Evolutionary conservation across 2,113 vertebrate species (phyloP), one percentile per base, ranked within the genome.

Genomic region (Chelonoidis abingdonii): DNA sequence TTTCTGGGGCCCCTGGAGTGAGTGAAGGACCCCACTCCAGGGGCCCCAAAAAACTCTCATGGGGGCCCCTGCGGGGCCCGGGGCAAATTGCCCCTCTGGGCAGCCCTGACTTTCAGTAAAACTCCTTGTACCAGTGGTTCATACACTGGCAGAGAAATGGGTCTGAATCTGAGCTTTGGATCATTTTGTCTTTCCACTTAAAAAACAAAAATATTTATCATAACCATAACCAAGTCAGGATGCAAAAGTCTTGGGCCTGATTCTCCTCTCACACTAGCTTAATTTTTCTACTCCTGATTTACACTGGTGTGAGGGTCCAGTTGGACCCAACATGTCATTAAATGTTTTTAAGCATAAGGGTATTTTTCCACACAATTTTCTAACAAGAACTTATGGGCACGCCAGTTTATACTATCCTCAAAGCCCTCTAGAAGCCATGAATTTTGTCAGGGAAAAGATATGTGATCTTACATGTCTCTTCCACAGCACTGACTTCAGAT

Each of bases 391-490:
- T 5, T 82, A 12, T 75, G 72, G 38, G 72, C n/a, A 38, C n/a
- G 38, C 14, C 17, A n/a, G 17, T 31, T 35, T 65, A 65, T 7
- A 35, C 21, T 75, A 41, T 87, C 72, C 3, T 76, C 2, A 53
- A 47, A 81, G 2, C 59, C 2, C 21, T 88, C 21, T 0, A 0
- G 83, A 65, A 38, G 0, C 1, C 21, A 4, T 62, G 16, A 52
- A 78, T 95, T 84, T 83, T 1, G 1, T 84, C 49, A 87, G 6
- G 57, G 69, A 17, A 2, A 86, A 56, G 19, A 75, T 25, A 22
- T 25, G 5, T 3, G 2, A 1, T 8, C 87, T 89, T 83, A 38
- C 9, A n/a, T 3, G 14, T 84, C 75, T 76, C 10, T 76, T 80
- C 3, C 41, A 83, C 6, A 31, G 0, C n/a, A 41, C 21, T 41